Conservation (phyloP, 1,140 invertebrate species). For the Apis mellifera region DNA sequence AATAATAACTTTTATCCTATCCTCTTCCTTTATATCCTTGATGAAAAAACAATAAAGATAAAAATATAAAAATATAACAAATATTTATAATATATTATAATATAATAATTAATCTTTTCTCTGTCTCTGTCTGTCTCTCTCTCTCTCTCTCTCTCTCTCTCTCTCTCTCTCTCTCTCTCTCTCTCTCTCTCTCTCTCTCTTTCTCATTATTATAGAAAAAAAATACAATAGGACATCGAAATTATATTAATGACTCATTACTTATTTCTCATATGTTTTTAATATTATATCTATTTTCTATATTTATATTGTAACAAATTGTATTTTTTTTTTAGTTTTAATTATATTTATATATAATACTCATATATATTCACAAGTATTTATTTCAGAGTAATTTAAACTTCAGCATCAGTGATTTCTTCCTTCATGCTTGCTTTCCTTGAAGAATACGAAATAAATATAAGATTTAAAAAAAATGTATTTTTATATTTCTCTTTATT, state of each 20-base stretch:
- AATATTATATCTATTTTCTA: neutral
- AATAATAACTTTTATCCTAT: slow-evolving; percentile 68
- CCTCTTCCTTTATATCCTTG: slow-evolving; percentile 72
- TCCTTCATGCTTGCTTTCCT: slow-evolving; percentile 56
- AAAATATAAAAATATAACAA: slow-evolving; percentile 55
- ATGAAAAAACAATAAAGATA: slow-evolving; percentile 68
- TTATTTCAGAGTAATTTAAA: neutral
- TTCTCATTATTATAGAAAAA: slow-evolving; percentile 65
- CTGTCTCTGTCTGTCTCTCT: too few relatives aligned
- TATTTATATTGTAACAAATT: neutral
- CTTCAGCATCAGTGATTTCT: neutral
- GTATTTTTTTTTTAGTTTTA: neutral
- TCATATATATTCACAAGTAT: too few relatives aligned
- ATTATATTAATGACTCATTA: slow-evolving; percentile 47
- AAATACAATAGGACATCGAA: slow-evolving; percentile 69
- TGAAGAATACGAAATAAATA: neutral
- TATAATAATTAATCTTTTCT: neutral
- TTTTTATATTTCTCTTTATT: neutral
- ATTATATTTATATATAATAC: neutral
- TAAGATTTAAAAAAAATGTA: neutral
- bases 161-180: neutral
- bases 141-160: too few relatives aligned
- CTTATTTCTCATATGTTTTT: neutral
- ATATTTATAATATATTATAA: slow-evolving; percentile 20
- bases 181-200: slow-evolving; percentile 6